phyloP scores from a whole-genome alignment of 1,140 invertebrate genomes.

The Drosophila yakuba region DNA sequence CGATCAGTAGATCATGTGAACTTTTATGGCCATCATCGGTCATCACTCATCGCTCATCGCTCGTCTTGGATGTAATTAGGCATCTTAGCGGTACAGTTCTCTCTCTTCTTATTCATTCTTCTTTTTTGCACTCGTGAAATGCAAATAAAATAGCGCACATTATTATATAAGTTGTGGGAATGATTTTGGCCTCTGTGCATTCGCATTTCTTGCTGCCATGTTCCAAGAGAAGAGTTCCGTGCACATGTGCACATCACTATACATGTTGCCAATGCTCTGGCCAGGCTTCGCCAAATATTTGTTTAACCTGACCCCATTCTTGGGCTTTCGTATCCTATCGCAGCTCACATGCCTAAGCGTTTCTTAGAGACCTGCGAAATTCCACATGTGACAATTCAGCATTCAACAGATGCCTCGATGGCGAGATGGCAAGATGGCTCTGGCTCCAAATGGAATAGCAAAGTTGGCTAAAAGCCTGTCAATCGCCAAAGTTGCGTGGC shows the following conservation, averaged over 20 bases:
- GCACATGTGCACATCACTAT: too few relatives aligned
- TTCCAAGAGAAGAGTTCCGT: background rate
- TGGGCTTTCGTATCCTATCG: conserved; percentile 31
- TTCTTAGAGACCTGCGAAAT: conserved; percentile 63
- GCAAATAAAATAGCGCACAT: background rate
- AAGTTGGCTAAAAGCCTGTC: conserved; percentile 72
- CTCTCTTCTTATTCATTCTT: conserved; percentile 16
- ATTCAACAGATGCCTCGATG: conserved; percentile 29
- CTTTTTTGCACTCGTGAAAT: conserved; percentile 8
- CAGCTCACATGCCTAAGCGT: conserved; percentile 10
- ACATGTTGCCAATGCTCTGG: background rate
- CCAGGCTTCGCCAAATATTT: conserved; percentile 15
- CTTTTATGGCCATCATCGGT: conserved; percentile 63
- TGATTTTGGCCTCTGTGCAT: background rate
- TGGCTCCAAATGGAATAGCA: conserved; percentile 41
- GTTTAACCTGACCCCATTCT: conserved; percentile 25
- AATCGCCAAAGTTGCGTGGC: conserved; percentile 26
- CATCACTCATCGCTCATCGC: conserved; percentile 56
- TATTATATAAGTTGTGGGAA: conserved; percentile 1
- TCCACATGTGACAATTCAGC: conserved; percentile 61
- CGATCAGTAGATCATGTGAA: conserved; percentile 47
- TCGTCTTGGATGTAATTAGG: conserved; percentile 68
- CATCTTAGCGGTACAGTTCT: conserved; percentile 75
- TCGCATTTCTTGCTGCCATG: too few relatives aligned
- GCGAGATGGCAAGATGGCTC: conserved; percentile 12